Evolutionary conservation across 2,113 vertebrate species (phyloP).

Genomic region (Carassius gibelio): DNA sequence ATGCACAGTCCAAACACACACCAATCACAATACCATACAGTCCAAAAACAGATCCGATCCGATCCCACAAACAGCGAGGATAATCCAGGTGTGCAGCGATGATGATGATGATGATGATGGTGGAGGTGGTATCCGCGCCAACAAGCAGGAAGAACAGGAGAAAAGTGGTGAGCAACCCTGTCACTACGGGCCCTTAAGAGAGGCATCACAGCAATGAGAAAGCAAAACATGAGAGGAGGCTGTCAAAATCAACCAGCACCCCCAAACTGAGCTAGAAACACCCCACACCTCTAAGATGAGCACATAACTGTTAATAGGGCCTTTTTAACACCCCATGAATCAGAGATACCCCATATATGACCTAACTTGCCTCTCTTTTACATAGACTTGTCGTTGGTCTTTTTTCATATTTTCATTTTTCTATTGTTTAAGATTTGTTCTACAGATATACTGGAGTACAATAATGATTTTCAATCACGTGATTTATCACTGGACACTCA

Average conservation of each 20-base stretch:
- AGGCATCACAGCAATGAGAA: slow-evolving; percentile 74
- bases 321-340: background rate
- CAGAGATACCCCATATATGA: background rate
- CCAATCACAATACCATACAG: slow-evolving; percentile 44
- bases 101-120: background rate
- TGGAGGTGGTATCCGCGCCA: slow-evolving; percentile 47
- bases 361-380: background rate
- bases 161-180: slow-evolving; percentile 83
- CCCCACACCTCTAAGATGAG: background rate
- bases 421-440: background rate
- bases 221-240: slow-evolving; percentile 76
- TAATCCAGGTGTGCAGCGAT: slow-evolving; percentile 17
- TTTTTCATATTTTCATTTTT: background rate
- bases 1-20: slow-evolving; percentile 15
- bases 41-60: background rate
- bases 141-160: slow-evolving; percentile 81
- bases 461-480: background rate
- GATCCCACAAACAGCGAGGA: background rate
- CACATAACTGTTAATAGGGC: background rate
- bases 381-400: background rate
- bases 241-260: slow-evolving; percentile 64
- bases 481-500: background rate
- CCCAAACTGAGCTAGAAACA: background rate
- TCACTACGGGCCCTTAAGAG: slow-evolving; percentile 66
- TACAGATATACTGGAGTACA: background rate